phyloP scores from a whole-genome alignment of 23 tunicate species.

The Botrylloides violaceus region DNA sequence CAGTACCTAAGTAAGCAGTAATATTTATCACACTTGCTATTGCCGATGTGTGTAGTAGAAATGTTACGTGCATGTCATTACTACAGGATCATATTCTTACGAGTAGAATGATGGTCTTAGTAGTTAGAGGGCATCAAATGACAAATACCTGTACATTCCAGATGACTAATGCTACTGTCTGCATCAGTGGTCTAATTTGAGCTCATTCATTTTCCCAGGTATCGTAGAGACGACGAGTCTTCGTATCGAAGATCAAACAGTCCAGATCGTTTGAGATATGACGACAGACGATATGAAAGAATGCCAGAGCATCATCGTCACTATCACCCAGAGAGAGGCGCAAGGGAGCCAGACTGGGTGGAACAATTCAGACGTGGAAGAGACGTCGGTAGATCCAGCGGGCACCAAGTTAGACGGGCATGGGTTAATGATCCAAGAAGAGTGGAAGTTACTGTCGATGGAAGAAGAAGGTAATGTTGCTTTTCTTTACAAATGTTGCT shows the following conservation, averaged over 20 bases:
- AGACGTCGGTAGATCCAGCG: conserved; percentile 10
- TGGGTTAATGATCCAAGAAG: conserved; percentile 77
- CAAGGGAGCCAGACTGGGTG: conserved; percentile 88
- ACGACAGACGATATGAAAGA: not conserved
- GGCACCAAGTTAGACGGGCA: conserved; percentile 29
- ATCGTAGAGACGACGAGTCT: conserved; percentile 4
- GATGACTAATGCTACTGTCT: too few species aligned
- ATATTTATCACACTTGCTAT: too few species aligned
- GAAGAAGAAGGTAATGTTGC: conserved; percentile 1
- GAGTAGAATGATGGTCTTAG: too few species aligned
- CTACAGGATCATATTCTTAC: too few species aligned
- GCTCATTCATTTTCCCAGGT: not conserved
- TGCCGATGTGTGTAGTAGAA: too few species aligned
- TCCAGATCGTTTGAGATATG: conserved; percentile 6
- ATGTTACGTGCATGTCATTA: too few species aligned
- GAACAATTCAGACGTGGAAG: conserved; percentile 60
- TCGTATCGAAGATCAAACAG: conserved; percentile 15
- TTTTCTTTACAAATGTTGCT: not conserved
- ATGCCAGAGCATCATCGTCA: conserved; percentile 19
- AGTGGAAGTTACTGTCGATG: conserved; percentile 14
- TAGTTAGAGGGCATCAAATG: too few species aligned
- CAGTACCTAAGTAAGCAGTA: too few species aligned
- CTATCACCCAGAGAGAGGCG: not conserved
- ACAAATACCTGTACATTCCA: too few species aligned
- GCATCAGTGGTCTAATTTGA: not conserved